Conservation (phyloP, 2,797 vertebrate genomes). For the Fistularia commersonii region DNA sequence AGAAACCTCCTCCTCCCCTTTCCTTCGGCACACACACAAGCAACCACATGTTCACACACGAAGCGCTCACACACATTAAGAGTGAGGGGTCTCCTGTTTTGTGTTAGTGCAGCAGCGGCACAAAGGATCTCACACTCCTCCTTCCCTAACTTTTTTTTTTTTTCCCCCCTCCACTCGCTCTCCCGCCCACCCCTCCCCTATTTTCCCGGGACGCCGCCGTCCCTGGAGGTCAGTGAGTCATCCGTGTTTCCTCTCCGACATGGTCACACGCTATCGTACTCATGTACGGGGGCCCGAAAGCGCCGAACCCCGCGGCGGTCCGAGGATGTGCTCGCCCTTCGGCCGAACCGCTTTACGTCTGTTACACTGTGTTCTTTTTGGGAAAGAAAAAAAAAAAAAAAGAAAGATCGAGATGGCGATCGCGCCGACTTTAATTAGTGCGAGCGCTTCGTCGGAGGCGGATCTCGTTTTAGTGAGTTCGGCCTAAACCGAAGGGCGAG, state of each 20-base stretch:
- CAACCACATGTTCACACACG: constrained; percentile 45
- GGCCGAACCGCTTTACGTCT: neutral
- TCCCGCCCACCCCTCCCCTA: constrained; percentile 25
- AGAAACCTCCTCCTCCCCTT: constrained; percentile 1
- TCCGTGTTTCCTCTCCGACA: constrained; percentile 16
- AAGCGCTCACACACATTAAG: constrained; percentile 20
- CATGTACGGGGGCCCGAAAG: no score
- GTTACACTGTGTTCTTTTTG: neutral
- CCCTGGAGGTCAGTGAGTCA: constrained; percentile 64
- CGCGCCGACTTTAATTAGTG: no score
- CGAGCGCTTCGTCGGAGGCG: no score
- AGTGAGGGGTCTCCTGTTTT: constrained; percentile 50
- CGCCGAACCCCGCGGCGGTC: no score
- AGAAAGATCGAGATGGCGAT: no score
- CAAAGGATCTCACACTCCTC: constrained; percentile 36
- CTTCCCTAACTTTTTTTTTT: constrained; percentile 1
- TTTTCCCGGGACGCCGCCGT: constrained; percentile 36
- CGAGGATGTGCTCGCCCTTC: no score
- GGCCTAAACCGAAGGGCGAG: no score
- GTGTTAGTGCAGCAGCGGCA: constrained; percentile 50
- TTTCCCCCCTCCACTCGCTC: neutral
- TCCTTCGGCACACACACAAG: constrained; percentile 20
- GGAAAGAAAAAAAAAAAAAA: no score
- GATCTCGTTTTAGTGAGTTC: no score
- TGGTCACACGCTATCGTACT: neutral